Evolutionary conservation across 2,797 vertebrate genomes (phyloP), one percentile per base, ranked within the genome.

Genomic region (Salarias fasciatus): DNA sequence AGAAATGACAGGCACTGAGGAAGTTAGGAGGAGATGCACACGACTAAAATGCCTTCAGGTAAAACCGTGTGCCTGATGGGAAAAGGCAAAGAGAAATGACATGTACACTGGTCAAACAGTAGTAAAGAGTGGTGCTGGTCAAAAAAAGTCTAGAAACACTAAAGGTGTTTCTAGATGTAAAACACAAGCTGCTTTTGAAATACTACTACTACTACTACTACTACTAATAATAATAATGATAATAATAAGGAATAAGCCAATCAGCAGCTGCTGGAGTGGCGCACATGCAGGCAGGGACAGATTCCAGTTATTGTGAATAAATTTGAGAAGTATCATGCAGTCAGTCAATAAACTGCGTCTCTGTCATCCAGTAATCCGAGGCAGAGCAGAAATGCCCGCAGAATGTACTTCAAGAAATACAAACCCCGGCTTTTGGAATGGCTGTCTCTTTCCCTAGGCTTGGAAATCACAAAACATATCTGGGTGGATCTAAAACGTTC

Each of bases 41-140:
- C 57, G 33, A 57, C 18, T 9, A 13, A 38, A 47, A 63, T 56
- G 52, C 46, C 47, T 70, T 47, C 42, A 57, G 47, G 63, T 37
- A 31, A 47, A 63, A 40, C 45, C 43, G 14, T 41, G 2, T 41
- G 28, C 12, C 55, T 48, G 12, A 36, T 42, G 14, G 36, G 54
- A 53, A 36, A 24, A 35, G 43, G 37, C 7, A 48, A 13, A 49
- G 44, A 30, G 53, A 15, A 50, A 36, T 11, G 8, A 56, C 40
- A 35, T 3, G 2, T 51, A 36, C 29, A 31, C 37, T 35, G 62
- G 33, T 13, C 9, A 13, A 44, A 8, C n/a, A 38, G 35, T n/a
- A 41, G 29, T 48, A n/a, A 30, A 49, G 49, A 37, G 46, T 42
- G 37, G 41, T 24, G 57, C 47, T 52, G 41, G 31, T 45, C n/a